These are phyloP conservation scores for Iphiclides podalirius DNA, from an alignment of 2,888 invertebrate genomes.

Conservation along the genomic window DNA sequence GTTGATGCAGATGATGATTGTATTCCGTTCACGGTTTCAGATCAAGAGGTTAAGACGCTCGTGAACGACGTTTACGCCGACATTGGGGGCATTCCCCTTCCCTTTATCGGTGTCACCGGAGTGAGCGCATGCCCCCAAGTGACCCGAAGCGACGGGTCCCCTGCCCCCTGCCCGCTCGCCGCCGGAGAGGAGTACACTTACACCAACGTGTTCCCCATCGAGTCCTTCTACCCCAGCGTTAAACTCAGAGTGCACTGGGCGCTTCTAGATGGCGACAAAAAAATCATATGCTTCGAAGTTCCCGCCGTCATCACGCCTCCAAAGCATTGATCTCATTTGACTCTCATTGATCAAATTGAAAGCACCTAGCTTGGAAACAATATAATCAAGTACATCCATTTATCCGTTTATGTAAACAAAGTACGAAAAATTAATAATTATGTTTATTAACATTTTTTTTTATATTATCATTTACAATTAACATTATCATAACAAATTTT, in stretches of 20 bases:
- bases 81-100: conserved; percentile 81
- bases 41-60: conserved; percentile 67
- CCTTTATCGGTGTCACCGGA: conserved; percentile 86
- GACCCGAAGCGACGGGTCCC: conserved; percentile 58
- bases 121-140: conserved; percentile 81
- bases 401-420: too few relatives aligned
- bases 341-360: too few relatives aligned
- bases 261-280: conserved; percentile 62
- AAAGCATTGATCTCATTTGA: conserved; percentile 16
- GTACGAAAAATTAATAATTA: too few relatives aligned
- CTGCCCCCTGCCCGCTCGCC: conserved; percentile 83
- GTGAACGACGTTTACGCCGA: conserved; percentile 75
- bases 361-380: background rate
- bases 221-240: conserved; percentile 66
- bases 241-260: conserved; percentile 82
- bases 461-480: too few relatives aligned
- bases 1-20: too few relatives aligned
- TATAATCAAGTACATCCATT: too few relatives aligned
- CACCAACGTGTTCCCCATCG: conserved; percentile 77
- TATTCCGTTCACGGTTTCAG: too few relatives aligned
- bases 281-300: conserved; percentile 83
- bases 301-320: conserved; percentile 76
- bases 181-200: conserved; percentile 83
- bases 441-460: too few relatives aligned
- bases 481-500: too few relatives aligned